These are phyloP conservation scores for Melipona quadrifasciata DNA, from an alignment of 1,140 invertebrate genomes.

Conservation along the genomic window DNA sequence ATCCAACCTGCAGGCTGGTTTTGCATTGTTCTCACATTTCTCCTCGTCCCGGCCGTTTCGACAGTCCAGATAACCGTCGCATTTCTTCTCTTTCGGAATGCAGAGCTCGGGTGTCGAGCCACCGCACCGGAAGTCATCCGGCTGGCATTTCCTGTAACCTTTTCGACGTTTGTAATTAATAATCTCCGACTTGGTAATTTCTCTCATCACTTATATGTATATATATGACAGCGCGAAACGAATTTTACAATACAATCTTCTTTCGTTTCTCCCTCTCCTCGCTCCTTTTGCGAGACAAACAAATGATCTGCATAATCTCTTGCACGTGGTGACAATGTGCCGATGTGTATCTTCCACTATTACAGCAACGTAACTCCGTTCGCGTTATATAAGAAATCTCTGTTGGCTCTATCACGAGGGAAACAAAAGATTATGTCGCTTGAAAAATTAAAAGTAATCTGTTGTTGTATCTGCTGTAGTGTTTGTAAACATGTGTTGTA, in stretches of 20 bases:
- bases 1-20: slow-evolving; percentile 87
- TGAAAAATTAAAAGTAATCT: not conserved
- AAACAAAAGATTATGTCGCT: not conserved
- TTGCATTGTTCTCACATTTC: slow-evolving; percentile 83
- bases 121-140: slow-evolving; percentile 92
- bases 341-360: not conserved
- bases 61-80: slow-evolving; percentile 94
- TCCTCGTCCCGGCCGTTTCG: slow-evolving; percentile 93
- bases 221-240: not conserved
- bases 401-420: not conserved
- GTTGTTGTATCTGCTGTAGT: too few species aligned
- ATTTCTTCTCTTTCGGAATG: slow-evolving; percentile 92
- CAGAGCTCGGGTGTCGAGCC: slow-evolving; percentile 86
- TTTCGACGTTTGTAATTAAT: slow-evolving; percentile 43
- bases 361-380: not conserved
- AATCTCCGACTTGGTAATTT: slow-evolving; percentile 5
- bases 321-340: not conserved
- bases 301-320: not conserved
- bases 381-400: not conserved
- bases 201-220: not conserved
- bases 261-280: too few species aligned
- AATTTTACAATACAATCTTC: not conserved
- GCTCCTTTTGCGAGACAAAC: not conserved
- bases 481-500: not conserved
- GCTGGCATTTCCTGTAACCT: slow-evolving; percentile 93